Evolutionary conservation across 2,797 vertebrate genomes (phyloP), one percentile per base, ranked within the genome.

Genomic region (Sternarchorhynchus goeldii): DNA sequence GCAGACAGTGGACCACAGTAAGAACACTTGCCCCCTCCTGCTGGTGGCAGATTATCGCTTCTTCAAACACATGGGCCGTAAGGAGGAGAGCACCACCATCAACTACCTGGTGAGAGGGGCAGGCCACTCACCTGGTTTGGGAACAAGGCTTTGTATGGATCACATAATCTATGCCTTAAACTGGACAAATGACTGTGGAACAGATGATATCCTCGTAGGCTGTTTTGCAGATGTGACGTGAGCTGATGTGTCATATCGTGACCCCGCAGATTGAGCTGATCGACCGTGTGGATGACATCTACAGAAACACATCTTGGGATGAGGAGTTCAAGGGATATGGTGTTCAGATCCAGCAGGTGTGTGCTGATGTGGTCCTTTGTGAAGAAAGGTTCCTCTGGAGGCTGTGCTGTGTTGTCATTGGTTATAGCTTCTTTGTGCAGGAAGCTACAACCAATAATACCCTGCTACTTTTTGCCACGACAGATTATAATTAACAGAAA

Each of bases 241-340:
- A 32, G 7, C 45, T 73, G n/a, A 25, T 14, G 53, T 53, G 32
- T 17, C 36, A 25, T 41, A 7, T 39, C 45, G 86, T 81, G 18
- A 79, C 0, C 75, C 70, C 68, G 6, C 88, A 99, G 97, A 99
- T 99, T 68, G 97, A 98, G 29, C 88, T 99, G 80, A 97, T 98
- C 76, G 97, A 99, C 83, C 94, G 97, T 14, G 97, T 99, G 4
- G 97, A 98, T 81, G 97, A 98, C 91, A 99, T 99, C 87, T 99
- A 97, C 89, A 92, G 96, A 73, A 97, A 97, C 86, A 99, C 97
- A 0, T 95, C 96, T 0, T 98, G 97, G 96, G 96, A 96, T 12
- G 93, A 94, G 1, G 91, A 92, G 77, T 93, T 88, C 81, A 84
- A 77, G 0, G 96, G 96, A 34, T 98, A 98, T 3, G 96, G 97